Evolutionary conservation across 2,888 invertebrate genomes (phyloP), one percentile per base, ranked within the genome.

Genomic region (Cancer borealis): DNA sequence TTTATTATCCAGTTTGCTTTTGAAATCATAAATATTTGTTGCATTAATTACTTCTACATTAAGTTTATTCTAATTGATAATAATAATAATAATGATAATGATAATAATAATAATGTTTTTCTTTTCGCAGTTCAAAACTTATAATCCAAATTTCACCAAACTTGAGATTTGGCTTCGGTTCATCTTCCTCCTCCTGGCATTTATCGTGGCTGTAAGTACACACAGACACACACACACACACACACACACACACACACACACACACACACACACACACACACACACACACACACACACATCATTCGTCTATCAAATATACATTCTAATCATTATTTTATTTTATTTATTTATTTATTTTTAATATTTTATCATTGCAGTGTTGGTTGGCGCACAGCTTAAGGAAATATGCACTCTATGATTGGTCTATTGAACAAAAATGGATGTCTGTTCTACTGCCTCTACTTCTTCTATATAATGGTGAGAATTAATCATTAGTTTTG

Each of bases 341-440:
- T 39, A 8, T 5, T 89, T 47, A 88, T 89, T 45, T 73, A 47
- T 90, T 79, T 79, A n/a, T 21, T 87, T 95, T 54, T 14, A 12
- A 54, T 3, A 2, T 12, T 54, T 2, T 8, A 14, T 79, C 93
- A 93, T 96, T 96, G 45, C 97, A 99, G 99, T 98, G 98, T 96
- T 98, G 99, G 98, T 99, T 99, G 96, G 98, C 98, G 73, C 98
- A 99, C 96, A 98, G 98, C 0, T 97, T 99, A 96, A 97, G 98
- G 96, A 98, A 98, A 96, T 99, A 98, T 97, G 98, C 98, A 0
- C 97, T 98, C 88, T 97, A 98, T 96, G 99, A 99, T 96, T 99
- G 99, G 99, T 99, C 99, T 0, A 98, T 99, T 96, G 99, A 99
- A 97, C 99, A 99, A 96, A 99, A 98, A 96, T 99, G 99, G 99